Evolutionary conservation across 1,140 invertebrate genomes (phyloP).

Genomic region (Arctopsyche grandis): DNA sequence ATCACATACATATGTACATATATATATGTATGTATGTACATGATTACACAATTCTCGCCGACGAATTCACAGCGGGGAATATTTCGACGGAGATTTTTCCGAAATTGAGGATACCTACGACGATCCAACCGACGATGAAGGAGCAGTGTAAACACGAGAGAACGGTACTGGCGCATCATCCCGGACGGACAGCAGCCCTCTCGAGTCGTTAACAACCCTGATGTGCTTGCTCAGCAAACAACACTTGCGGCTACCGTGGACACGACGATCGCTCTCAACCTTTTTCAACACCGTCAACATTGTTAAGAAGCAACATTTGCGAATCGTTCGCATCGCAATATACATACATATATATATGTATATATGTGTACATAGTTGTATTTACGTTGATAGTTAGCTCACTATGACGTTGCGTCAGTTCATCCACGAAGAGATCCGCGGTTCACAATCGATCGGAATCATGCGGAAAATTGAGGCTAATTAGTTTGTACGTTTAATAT

Average conservation of each 20-base stretch:
- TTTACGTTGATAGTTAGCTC: no score
- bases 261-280: background rate
- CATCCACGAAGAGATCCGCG: no score
- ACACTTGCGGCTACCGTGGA: constrained; percentile 37
- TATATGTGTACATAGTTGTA: no score
- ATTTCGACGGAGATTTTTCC: background rate
- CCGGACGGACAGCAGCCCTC: constrained; percentile 15
- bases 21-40: no score
- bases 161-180: constrained; percentile 10
- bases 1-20: no score
- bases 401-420: no score
- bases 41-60: no score
- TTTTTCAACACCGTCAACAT: background rate
- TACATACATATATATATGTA: no score
- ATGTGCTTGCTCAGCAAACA: constrained; percentile 48
- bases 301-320: background rate
- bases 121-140: background rate
- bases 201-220: constrained; percentile 29
- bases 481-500: no score
- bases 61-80: background rate
- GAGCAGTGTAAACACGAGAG: constrained; percentile 26
- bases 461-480: no score
- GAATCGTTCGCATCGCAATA: no score
- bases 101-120: background rate
- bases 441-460: no score